Conservation (phyloP, 2,113 vertebrate genomes). For the Laticauda colubrina region DNA sequence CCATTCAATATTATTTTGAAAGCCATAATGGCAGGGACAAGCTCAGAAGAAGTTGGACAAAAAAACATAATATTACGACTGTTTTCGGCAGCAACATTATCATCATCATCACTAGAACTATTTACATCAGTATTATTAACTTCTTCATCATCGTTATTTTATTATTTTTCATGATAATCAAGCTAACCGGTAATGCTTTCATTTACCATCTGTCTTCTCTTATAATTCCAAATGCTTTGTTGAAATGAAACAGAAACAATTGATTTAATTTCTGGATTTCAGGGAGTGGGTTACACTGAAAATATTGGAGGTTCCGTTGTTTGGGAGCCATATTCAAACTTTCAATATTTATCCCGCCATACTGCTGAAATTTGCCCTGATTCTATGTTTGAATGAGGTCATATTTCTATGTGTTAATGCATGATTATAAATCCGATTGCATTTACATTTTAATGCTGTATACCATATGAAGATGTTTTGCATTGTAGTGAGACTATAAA, state of each 20-base stretch:
- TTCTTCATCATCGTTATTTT: background rate
- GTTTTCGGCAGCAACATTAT: background rate
- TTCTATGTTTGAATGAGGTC: background rate
- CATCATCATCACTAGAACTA: background rate
- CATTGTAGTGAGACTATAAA: background rate
- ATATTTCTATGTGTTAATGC: background rate
- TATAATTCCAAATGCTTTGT: background rate
- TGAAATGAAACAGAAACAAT: background rate
- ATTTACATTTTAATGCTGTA: background rate
- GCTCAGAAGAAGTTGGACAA: background rate
- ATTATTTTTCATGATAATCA: background rate
- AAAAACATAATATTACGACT: background rate
- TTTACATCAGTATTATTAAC: background rate
- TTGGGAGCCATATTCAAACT: background rate
- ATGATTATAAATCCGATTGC: background rate
- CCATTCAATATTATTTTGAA: background rate
- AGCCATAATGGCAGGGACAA: background rate
- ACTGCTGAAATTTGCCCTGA: background rate
- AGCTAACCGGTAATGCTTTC: background rate
- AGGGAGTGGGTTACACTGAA: background rate
- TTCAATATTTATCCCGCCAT: background rate
- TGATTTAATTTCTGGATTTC: background rate
- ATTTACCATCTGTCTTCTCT: background rate
- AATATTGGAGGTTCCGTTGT: background rate
- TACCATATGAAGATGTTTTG: background rate